A percentile compares a stretch with the other conserved stretches of the same genome.
phyloP scores from a whole-genome alignment of 2,797 vertebrate species.

The Falco naumanni region DNA sequence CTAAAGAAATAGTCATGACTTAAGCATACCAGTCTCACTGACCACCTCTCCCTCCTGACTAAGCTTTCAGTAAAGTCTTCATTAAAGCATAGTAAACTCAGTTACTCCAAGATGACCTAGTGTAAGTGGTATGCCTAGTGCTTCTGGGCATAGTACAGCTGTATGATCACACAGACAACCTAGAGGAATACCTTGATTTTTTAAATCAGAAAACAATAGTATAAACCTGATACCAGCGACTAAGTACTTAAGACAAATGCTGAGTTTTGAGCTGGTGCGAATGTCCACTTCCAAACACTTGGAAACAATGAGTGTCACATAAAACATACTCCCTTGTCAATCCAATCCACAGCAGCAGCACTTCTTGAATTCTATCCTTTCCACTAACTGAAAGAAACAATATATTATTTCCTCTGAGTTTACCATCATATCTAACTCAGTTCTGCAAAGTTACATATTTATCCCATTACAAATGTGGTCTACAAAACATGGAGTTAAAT shows the following conservation, averaged over 20 bases:
- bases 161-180: neutral
- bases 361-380: neutral
- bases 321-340: neutral
- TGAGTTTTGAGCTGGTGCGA: neutral
- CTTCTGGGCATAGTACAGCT: neutral
- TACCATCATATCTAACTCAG: neutral
- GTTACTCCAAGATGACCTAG: neutral
- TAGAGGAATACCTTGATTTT: neutral
- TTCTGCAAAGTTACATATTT: neutral
- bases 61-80: neutral
- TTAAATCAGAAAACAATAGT: neutral
- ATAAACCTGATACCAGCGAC: neutral
- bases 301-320: neutral
- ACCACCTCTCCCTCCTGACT: neutral
- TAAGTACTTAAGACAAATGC: neutral
- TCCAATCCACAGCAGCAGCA: neutral
- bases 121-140: neutral
- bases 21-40: neutral
- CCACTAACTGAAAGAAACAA: neutral
- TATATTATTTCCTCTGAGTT: neutral
- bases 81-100: neutral
- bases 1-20: neutral
- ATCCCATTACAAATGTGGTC: neutral
- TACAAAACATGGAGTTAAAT: neutral
- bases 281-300: neutral